phyloP scores from a whole-genome alignment of 2,797 vertebrate species.

The Pangasius larnaudii region DNA sequence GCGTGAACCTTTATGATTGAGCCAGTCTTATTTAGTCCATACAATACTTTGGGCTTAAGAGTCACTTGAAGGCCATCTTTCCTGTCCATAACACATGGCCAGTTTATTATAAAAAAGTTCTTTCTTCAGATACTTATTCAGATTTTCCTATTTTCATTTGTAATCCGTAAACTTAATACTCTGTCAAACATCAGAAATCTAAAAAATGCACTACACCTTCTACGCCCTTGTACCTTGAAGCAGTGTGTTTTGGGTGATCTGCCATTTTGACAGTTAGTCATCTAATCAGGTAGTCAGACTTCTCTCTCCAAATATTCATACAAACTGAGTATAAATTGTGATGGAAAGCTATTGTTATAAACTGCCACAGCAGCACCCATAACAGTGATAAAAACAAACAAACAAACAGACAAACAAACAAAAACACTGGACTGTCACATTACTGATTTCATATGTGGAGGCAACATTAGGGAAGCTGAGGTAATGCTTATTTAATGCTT shows the following conservation, averaged over 20 bases:
- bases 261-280: neutral
- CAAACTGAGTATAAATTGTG: neutral
- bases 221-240: neutral
- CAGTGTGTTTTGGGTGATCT: neutral
- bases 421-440: neutral
- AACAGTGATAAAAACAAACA: neutral
- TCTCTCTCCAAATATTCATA: neutral
- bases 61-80: neutral
- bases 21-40: neutral
- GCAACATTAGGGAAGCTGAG: neutral
- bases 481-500: neutral
- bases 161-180: neutral
- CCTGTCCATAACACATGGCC: neutral
- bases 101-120: neutral
- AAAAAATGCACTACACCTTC: neutral
- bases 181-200: too few species aligned
- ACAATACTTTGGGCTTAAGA: neutral
- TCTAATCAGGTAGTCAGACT: neutral
- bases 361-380: neutral
- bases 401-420: neutral
- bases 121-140: neutral
- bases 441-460: neutral
- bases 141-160: neutral
- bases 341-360: neutral
- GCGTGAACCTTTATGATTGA: neutral